Evolutionary conservation across 2,888 invertebrate genomes (phyloP), one percentile per base, ranked within the genome.

Genomic region (Trypoxylon attenuatum): DNA sequence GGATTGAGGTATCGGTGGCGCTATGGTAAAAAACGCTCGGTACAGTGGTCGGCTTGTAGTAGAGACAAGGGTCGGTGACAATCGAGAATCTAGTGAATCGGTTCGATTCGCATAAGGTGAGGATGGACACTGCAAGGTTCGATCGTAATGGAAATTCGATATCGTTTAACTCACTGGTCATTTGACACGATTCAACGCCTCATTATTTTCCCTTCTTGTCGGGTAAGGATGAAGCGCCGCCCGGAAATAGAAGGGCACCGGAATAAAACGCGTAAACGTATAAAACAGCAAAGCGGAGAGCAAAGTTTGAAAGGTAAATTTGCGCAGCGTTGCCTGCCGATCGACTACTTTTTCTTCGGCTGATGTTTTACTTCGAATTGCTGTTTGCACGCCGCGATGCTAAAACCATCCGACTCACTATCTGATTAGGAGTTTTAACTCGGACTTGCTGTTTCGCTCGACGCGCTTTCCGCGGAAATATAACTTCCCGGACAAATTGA

Each of bases 191-290:
- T 5, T 18, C n/a, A 18, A 4, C 5, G 41, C 41, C 1, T 21
- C 43, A 2, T 10, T 16, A 8, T 45, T 38, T 19, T 60, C 50
- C 54, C 15, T 29, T 38, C 29, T 19, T 25, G 5, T 16, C 16
- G 4, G 29, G 54, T 50, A 33, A 54, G 77, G 79, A 61, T 55
- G 23, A 29, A n/a, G n/a, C n/a, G n/a, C n/a, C n/a, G n/a, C n/a
- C n/a, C 15, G 21, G 61, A 25, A 53, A 61, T 29, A 47, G 49
- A 62, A 53, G 42, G 42, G 53, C 45, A 49, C 21, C 43, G 46
- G 23, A 6, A 25, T 3, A 22, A 21, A 46, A 54, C 33, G 38
- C 25, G n/a, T 16, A 61, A 47, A 52, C 52, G 63, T 33, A 45
- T 49, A 38, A 53, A 53, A 53, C 53, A 49, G 39, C 53, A n/a